Base-by-base conservation (phyloP, 2,888 invertebrate species). In the Agrochola macilenta region DNA sequence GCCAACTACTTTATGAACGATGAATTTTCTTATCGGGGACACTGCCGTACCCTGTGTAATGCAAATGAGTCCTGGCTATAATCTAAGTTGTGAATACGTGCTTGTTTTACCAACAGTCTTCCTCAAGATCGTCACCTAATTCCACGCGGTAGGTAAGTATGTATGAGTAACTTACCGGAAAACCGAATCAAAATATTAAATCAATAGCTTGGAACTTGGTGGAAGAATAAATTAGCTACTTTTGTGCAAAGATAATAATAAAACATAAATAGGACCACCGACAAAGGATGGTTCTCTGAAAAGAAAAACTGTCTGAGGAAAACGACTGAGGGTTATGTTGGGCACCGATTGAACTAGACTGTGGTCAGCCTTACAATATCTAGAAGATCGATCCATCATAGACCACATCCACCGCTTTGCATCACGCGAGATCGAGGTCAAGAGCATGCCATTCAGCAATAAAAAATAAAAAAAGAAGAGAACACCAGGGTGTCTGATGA, bases 51-150 rank as follows among this genome's bases (percentile, higher is more conserved):
- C 20, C 69, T 63, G 65, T 65, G 57, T 80, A 75, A 85, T 76
- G 79, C 68, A 86, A 86, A 83, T 83, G 57, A 79, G 30, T 60
- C 12, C 60, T 58, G 39, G 54, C 63, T 74, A 69, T 83, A 63
- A 79, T 74, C 46, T 77, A 71, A 79, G 61, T 77, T 75, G 43
- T 66, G 60, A 68, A 63, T 74, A 83, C 83, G 86, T 83, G 80
- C 63, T 74, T 65, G 63, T 64, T 82, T 76, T 76, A 69, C 61
- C 60, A 86, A 82, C 14, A 49, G 4, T 54, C 52, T 78, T 58
- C 69, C 61, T 68, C 43, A 54, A 65, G 26, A 58, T 12, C 43
- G n/a, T n/a, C 17, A 72, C 49, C 49, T 69, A 49, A 69, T 71
- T 74, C 39, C n/a, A 35, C 66, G 43, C n/a, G 23, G 30, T 39